Evolutionary conservation across 2,888 invertebrate genomes (phyloP), one percentile per base, ranked within the genome.

Genomic region (Tridacna gigas): DNA sequence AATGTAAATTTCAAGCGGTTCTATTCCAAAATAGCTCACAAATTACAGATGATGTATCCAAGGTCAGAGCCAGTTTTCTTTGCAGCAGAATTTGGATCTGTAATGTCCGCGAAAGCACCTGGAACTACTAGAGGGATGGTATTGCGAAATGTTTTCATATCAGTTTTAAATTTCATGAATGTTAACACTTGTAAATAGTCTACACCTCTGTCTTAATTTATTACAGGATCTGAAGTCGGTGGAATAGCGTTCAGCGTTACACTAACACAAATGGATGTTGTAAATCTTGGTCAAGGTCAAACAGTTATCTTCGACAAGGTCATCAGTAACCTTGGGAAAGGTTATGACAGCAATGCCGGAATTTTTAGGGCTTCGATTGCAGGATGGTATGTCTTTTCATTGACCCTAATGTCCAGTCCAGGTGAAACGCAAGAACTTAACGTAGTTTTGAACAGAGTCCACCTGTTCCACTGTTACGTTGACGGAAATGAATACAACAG

Each of bases 241-340:
- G 71, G 71, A 1, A 15, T 74, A 12, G 74, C 74, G 25, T 74
- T 74, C 22, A 74, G 60, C 26, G 56, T 48, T 60, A 26, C 60
- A 18, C 22, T 74, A 22, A 13, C 74, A 26, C 25, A 28, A 28
- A 11, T 20, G 18, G 15, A 61, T 13, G 37, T 61, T n/a, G 25
- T 4, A 20, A 22, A 75, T 45, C 75, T 61, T 3, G 75, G 75
- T 22, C 7, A 37, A 75, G 75, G 63, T 45, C 76, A 77, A 51
- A 77, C 76, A 11, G 66, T 77, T 13, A 4, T 66, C 2, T 77
- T 77, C 22, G 76, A 77, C 51, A 51, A 47, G 15, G 66, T 48
- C 65, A 66, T 66, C 25, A 77, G 48, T 51, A 77, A 66, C 76
- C 47, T 66, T 18, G 76, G 76, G 13, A 66, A 48, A 48, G 65